Conservation (phyloP, 2,888 invertebrate genomes). For the Pristionchus exspectatus region DNA sequence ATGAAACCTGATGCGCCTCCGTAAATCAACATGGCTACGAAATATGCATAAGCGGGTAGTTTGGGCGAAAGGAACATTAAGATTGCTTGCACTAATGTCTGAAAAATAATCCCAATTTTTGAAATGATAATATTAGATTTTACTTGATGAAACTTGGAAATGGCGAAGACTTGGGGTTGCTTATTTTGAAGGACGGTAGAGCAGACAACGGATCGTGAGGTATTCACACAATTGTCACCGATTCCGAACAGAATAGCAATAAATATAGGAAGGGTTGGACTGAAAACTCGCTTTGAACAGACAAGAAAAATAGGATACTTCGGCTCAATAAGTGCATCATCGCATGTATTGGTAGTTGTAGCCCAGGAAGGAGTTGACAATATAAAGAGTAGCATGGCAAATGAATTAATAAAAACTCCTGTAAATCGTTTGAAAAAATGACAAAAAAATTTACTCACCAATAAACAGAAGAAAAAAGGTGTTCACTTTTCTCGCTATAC, state of each 20-base stretch:
- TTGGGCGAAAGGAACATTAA: neutral
- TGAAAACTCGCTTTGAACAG: neutral
- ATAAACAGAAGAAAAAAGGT: neutral
- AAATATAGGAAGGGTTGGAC: neutral
- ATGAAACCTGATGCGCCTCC: neutral
- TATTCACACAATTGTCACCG: neutral
- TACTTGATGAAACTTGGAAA: constrained; percentile 26
- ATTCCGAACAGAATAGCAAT: neutral
- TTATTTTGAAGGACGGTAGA: neutral
- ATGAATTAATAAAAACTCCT: neutral
- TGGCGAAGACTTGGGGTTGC: neutral
- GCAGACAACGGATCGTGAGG: neutral
- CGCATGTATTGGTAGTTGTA: neutral
- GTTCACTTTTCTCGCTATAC: neutral
- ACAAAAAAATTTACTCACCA: neutral
- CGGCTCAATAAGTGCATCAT: neutral
- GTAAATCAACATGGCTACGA: neutral
- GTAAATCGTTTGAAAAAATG: neutral
- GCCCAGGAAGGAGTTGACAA: neutral
- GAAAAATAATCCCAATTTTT: neutral
- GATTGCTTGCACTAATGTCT: neutral
- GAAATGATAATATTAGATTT: neutral
- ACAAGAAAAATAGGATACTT: neutral
- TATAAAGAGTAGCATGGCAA: neutral
- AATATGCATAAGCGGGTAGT: neutral